Evolutionary conservation across 2,113 vertebrate genomes (phyloP).

Genomic region (Rissa tridactyla): DNA sequence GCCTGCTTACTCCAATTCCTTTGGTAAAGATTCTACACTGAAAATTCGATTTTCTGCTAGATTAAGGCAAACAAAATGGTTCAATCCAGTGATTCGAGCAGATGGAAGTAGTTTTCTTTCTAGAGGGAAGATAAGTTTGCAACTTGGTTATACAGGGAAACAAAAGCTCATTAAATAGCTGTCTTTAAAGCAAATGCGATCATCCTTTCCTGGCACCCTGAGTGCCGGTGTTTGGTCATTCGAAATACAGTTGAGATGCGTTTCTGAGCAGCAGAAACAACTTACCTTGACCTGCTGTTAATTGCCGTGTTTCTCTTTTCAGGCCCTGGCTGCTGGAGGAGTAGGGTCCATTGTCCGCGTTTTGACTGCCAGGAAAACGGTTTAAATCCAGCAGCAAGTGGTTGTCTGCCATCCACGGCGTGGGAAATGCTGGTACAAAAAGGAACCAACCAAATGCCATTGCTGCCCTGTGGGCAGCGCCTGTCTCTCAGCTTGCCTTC

Average conservation of each 20-base stretch:
- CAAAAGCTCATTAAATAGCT: not conserved
- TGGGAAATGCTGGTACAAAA: slow-evolving; percentile 68
- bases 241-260: not conserved
- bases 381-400: slow-evolving; percentile 73
- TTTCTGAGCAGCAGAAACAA: not conserved
- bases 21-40: not conserved
- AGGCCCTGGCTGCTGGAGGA: slow-evolving; percentile 94
- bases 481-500: slow-evolving; percentile 74
- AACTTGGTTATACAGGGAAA: not conserved
- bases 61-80: not conserved
- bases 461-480: slow-evolving; percentile 55
- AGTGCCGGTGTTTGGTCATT: not conserved
- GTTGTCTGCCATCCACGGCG: not conserved
- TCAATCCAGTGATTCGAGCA: not conserved
- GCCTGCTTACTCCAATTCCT: not conserved
- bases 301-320: not conserved
- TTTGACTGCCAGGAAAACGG: slow-evolving; percentile 94
- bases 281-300: not conserved
- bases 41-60: not conserved
- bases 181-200: not conserved
- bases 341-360: slow-evolving; percentile 95
- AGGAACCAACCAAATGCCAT: slow-evolving; percentile 62
- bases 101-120: not conserved
- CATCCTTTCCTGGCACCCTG: not conserved
- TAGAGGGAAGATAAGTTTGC: not conserved